phyloP scores from a whole-genome alignment of 2,888 invertebrate genomes.

The Fragum sueziense region DNA sequence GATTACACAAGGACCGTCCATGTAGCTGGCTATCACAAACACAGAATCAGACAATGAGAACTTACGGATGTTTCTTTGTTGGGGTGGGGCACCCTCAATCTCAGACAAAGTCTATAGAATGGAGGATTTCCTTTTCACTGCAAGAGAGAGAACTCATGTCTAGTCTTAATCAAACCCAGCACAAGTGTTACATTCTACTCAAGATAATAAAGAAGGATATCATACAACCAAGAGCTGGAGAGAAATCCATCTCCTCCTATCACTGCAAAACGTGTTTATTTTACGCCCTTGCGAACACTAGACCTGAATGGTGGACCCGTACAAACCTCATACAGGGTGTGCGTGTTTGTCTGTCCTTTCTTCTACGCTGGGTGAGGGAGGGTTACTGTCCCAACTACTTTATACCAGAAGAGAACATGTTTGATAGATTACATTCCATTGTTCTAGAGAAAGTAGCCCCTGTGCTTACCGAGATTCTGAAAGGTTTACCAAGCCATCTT shows the following conservation, averaged over 20 bases:
- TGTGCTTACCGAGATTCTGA: background rate
- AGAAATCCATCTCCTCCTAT: slow-evolving; percentile 17
- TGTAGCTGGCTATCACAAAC: background rate
- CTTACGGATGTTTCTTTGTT: slow-evolving; percentile 15
- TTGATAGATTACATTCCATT: background rate
- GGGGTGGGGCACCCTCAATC: slow-evolving; percentile 16
- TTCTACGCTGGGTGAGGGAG: background rate
- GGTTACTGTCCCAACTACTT: slow-evolving; percentile 26
- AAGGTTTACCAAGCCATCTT: background rate
- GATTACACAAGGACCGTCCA: background rate
- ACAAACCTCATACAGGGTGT: slow-evolving; percentile 6
- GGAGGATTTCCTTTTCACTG: slow-evolving; percentile 33
- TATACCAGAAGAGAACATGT: slow-evolving; percentile 27
- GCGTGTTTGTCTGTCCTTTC: background rate
- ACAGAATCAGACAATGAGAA: background rate
- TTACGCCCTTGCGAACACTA: background rate
- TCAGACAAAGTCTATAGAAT: slow-evolving; percentile 8
- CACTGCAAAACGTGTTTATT: slow-evolving; percentile 25
- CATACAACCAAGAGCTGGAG: slow-evolving; percentile 4
- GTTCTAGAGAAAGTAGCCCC: background rate
- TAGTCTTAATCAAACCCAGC: slow-evolving; percentile 24
- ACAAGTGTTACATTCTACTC: slow-evolving; percentile 35
- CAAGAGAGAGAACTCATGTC: slow-evolving; percentile 31
- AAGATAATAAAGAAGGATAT: slow-evolving; percentile 27
- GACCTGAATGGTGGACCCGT: background rate